These are phyloP conservation scores for Prunella fulvescens DNA, from an alignment of 2,113 vertebrate species.

Conservation along the genomic window DNA sequence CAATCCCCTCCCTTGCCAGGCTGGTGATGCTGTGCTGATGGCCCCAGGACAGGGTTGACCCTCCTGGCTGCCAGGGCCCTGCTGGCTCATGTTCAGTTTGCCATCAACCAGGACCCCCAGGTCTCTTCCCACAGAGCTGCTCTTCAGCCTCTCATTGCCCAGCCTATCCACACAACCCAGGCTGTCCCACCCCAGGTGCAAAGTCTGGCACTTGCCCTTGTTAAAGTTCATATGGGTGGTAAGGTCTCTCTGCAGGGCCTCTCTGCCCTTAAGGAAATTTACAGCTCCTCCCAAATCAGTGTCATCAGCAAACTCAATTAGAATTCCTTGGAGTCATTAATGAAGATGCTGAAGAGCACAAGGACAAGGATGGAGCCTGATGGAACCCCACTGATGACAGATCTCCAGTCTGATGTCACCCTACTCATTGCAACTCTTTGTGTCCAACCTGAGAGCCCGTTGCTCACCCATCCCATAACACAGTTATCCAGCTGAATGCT, in stretches of 20 bases:
- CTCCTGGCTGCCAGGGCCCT: not conserved
- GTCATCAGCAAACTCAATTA: not conserved
- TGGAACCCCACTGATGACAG: not conserved
- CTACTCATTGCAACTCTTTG: not conserved
- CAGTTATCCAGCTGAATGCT: not conserved
- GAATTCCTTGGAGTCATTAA: not conserved
- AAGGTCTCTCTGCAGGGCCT: not conserved
- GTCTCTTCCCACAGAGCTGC: not conserved
- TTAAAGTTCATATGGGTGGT: not conserved
- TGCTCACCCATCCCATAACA: not conserved
- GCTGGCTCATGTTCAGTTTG: not conserved
- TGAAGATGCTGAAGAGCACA: not conserved
- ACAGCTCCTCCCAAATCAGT: not conserved
- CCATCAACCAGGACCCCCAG: fast-evolving
- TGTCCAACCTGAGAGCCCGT: fast-evolving
- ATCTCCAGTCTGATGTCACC: not conserved
- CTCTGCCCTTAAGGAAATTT: not conserved
- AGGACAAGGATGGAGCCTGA: not conserved
- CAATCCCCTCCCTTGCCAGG: not conserved
- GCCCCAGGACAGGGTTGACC: fast-evolving
- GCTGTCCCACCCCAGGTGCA: no score
- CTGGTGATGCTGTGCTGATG: not conserved
- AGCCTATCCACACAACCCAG: not conserved
- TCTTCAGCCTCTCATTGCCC: not conserved
- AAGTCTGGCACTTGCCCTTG: not conserved